phyloP scores from a whole-genome alignment of 2,888 invertebrate genomes.

The Limnephilus auricula region DNA sequence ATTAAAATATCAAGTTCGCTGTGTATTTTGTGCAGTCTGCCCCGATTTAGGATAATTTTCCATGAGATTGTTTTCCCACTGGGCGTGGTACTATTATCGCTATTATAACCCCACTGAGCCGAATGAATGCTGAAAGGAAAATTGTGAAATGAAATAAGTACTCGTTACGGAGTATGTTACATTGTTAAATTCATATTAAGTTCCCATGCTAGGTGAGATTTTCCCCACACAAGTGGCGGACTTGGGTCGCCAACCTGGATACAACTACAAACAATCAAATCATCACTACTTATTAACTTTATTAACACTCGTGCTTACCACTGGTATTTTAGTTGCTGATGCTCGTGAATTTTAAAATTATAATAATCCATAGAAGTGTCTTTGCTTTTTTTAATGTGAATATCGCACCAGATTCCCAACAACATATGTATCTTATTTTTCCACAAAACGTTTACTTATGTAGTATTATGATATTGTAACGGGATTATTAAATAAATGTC shows the following conservation, averaged over 20 bases:
- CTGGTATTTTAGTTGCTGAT: too few species aligned
- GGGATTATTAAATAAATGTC: too few species aligned
- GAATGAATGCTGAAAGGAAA: neutral
- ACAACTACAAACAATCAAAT: neutral
- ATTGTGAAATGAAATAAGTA: neutral
- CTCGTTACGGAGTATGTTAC: neutral
- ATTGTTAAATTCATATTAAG: neutral
- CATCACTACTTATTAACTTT: neutral
- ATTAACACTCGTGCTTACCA: too few species aligned
- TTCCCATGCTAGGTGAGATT: slow-evolving; percentile 2
- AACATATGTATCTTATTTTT: too few species aligned
- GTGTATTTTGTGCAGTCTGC: neutral
- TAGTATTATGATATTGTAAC: too few species aligned
- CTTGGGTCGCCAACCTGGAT: neutral
- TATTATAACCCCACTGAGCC: neutral
- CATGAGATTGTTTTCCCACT: neutral
- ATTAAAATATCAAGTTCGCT: neutral
- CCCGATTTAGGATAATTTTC: neutral
- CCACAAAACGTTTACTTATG: too few species aligned
- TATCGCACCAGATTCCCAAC: too few species aligned
- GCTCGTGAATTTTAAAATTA: too few species aligned
- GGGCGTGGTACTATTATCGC: neutral
- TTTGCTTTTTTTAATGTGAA: too few species aligned
- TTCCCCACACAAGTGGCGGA: neutral
- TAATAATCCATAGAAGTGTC: too few species aligned